Conservation (phyloP, 1,140 invertebrate species). For the Heterodera schachtii region DNA sequence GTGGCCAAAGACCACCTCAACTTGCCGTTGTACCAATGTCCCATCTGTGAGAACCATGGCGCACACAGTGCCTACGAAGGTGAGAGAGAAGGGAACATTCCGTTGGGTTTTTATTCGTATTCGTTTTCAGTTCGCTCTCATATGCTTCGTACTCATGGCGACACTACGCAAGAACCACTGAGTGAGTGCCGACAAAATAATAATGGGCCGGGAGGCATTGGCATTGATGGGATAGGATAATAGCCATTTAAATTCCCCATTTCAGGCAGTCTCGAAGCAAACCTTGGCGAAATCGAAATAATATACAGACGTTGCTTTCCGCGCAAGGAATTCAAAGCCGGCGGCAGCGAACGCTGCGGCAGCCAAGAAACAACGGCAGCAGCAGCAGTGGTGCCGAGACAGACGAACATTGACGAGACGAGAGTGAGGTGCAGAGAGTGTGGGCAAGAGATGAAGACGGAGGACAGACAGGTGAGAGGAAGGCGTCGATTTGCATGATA, state of each 20-base stretch:
- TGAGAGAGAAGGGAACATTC: not conserved
- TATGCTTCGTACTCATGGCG: conserved; percentile 40
- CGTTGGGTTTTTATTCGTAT: not conserved
- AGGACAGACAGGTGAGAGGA: conserved; percentile 49
- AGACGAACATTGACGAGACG: conserved; percentile 37
- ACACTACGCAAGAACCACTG: conserved; percentile 44
- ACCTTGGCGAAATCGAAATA: conserved; percentile 52
- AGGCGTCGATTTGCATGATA: not conserved
- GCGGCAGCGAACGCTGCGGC: conserved; percentile 14
- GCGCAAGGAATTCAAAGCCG: conserved; percentile 50
- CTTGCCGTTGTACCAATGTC: conserved; percentile 56
- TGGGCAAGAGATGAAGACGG: conserved; percentile 54
- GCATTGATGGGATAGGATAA: no score
- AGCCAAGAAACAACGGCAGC: conserved; percentile 2
- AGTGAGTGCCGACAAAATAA: not conserved
- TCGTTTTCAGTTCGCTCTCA: conserved; percentile 42
- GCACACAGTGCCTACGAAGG: conserved; percentile 54
- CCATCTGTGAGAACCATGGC: conserved; percentile 54
- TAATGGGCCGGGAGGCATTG: no score
- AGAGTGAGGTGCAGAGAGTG: conserved; percentile 53
- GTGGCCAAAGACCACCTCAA: conserved; percentile 54
- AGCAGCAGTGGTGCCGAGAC: conserved; percentile 19
- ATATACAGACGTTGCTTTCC: conserved; percentile 54
- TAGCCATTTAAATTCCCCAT: no score
- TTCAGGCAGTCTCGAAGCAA: conserved; percentile 39